phyloP scores from a whole-genome alignment of 2,113 vertebrate genomes.

The Carassius carassius region DNA sequence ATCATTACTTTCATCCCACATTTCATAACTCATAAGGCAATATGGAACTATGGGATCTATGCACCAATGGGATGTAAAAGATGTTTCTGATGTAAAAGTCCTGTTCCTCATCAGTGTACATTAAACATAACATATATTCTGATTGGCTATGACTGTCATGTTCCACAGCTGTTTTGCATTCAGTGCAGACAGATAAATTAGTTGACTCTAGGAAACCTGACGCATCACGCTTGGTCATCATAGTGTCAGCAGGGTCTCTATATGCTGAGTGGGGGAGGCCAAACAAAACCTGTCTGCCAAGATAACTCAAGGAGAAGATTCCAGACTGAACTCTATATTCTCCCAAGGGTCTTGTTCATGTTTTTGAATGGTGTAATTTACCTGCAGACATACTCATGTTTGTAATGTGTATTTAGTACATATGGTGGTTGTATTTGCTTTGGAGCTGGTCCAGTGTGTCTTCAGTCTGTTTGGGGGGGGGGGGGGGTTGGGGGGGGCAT shows the following conservation, averaged over 20 bases:
- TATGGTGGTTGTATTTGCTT: background rate
- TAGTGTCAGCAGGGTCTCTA: background rate
- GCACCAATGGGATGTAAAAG: background rate
- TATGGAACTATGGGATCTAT: background rate
- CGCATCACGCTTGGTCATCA: background rate
- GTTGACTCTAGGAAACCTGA: background rate
- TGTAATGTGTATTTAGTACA: conserved; percentile 10
- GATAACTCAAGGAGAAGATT: conserved; percentile 4
- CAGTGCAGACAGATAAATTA: background rate
- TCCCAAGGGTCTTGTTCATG: background rate
- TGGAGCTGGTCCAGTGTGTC: background rate
- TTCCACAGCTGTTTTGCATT: background rate
- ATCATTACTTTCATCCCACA: too few relatives aligned
- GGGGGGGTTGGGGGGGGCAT: too few relatives aligned
- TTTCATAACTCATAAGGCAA: background rate
- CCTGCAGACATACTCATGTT: background rate
- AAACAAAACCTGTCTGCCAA: background rate
- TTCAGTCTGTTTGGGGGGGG: background rate
- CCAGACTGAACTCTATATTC: background rate
- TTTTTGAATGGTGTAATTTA: background rate
- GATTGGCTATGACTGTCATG: background rate
- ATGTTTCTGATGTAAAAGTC: background rate
- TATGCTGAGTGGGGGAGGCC: background rate
- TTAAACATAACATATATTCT: background rate
- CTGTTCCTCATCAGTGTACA: background rate